These are phyloP conservation scores for Python bivittatus DNA, from an alignment of 2,113 vertebrate genomes.

Conservation along the genomic window DNA sequence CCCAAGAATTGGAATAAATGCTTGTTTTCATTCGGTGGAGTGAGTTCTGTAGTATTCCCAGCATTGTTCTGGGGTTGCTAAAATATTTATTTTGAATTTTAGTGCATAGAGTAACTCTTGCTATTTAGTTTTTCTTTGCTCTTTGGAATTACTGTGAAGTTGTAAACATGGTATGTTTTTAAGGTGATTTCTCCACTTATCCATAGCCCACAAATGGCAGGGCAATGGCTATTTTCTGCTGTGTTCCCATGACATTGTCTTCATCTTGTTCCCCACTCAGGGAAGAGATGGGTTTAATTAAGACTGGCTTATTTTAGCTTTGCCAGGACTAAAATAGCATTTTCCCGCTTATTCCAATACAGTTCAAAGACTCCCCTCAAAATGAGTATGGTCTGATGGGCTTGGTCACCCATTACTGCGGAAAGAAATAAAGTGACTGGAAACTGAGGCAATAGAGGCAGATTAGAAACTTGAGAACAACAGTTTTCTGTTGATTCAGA, in stretches of 20 bases:
- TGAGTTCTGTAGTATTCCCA: not conserved
- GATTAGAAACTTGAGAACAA: not conserved
- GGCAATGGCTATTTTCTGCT: not conserved
- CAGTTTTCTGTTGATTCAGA: not conserved
- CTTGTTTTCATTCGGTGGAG: not conserved
- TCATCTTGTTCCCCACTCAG: not conserved
- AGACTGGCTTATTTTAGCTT: not conserved
- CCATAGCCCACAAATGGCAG: not conserved
- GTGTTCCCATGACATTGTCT: not conserved
- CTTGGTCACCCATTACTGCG: not conserved
- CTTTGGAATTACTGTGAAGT: not conserved
- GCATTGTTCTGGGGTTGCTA: slow-evolving; percentile 13
- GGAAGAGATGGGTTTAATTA: not conserved
- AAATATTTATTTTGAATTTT: slow-evolving; percentile 15
- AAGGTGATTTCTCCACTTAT: not conserved
- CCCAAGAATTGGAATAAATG: not conserved
- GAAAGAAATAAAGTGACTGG: not conserved
- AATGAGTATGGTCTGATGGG: not conserved
- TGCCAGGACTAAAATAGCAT: not conserved
- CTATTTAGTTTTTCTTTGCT: not conserved
- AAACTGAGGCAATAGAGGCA: not conserved
- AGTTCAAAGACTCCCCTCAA: not conserved
- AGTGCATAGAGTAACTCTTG: not conserved
- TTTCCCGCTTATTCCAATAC: not conserved
- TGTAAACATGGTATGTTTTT: not conserved